Conservation (phyloP, 2,113 vertebrate species). For the Gallinago media region DNA sequence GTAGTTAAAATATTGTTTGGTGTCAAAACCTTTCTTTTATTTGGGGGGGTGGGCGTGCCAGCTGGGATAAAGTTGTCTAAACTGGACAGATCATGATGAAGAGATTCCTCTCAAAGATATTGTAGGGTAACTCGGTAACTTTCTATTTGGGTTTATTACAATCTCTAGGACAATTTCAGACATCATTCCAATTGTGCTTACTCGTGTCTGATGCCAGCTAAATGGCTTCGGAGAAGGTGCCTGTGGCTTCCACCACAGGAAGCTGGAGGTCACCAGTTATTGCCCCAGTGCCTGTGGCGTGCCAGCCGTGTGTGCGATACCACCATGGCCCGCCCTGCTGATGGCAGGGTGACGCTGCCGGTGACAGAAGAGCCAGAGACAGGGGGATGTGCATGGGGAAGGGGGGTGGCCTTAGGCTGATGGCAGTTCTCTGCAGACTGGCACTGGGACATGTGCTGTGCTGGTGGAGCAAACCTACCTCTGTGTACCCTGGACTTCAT, state of each 20-base stretch:
- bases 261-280: neutral
- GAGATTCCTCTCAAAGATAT: neutral
- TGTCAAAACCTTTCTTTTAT: neutral
- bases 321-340: accelerated
- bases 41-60: neutral
- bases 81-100: neutral
- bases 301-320: neutral
- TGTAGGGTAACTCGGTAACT: accelerated
- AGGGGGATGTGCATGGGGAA: accelerated
- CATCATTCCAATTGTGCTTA: neutral
- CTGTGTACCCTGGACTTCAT: accelerated
- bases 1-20: neutral
- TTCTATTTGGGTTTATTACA: neutral
- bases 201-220: neutral
- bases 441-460: accelerated
- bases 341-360: accelerated
- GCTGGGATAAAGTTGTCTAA: neutral
- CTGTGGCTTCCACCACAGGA: neutral
- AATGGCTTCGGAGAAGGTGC: neutral
- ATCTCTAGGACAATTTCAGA: neutral
- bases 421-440: accelerated
- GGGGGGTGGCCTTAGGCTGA: neutral
- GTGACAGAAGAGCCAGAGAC: too few relatives aligned
- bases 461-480: neutral
- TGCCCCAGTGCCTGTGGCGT: accelerated